Conservation (phyloP, 2,888 invertebrate species). For the Halictus quadricinctus region DNA sequence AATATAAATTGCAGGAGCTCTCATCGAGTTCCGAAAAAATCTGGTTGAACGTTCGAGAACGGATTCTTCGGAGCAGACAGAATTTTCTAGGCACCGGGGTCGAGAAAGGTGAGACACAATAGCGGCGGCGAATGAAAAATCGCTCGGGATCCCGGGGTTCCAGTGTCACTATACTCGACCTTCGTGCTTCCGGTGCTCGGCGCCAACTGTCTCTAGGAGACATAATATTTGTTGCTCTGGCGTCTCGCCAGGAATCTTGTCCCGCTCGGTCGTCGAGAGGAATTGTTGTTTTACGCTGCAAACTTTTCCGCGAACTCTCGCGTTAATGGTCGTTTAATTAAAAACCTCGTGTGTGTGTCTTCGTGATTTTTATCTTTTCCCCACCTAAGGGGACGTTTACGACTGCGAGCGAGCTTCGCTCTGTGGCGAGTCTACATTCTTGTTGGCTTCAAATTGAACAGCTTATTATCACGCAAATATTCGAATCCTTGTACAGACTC, state of each 20-base stretch:
- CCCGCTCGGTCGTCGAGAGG: background rate
- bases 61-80: background rate
- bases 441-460: background rate
- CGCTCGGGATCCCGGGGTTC: background rate
- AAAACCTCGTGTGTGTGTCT: background rate
- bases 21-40: background rate
- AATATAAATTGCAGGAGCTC: background rate
- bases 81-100: background rate
- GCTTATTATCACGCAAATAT: background rate
- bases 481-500: background rate
- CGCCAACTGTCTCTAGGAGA: conserved; percentile 25
- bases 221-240: conserved; percentile 37
- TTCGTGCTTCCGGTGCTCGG: conserved; percentile 1
- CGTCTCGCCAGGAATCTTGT: conserved; percentile 28
- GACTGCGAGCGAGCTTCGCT: background rate
- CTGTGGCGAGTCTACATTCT: background rate
- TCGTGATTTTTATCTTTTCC: background rate
- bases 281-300: background rate
- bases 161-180: background rate
- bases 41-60: background rate
- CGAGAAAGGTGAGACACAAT: background rate
- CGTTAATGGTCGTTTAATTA: background rate
- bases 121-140: conserved; percentile 6
- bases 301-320: background rate
- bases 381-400: background rate